Evolutionary conservation across 2,797 vertebrate species (phyloP).

Genomic region (Sebastes reedi): DNA sequence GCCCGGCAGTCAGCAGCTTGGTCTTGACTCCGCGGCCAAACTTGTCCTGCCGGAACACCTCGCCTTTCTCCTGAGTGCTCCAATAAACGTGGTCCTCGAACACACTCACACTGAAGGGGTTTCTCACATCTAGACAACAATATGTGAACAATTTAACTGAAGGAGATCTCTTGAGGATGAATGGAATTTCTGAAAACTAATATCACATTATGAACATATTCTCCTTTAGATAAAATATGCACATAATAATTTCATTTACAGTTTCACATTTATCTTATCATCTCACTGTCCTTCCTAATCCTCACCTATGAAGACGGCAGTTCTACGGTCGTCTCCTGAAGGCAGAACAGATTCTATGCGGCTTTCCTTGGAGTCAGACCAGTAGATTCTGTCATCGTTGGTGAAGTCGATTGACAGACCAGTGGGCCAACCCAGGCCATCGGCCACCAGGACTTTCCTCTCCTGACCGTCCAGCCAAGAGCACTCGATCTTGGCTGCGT

Average conservation of each 20-base stretch:
- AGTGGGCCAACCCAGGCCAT: conserved; percentile 90
- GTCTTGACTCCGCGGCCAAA: conserved; percentile 87
- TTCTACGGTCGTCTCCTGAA: conserved; percentile 86
- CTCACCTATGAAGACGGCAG: conserved; percentile 84
- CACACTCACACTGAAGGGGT: conserved; percentile 89
- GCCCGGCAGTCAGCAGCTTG: conserved; percentile 88
- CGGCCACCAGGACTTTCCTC: conserved; percentile 82
- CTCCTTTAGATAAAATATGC: background rate
- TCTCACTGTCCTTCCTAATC: background rate
- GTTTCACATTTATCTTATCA: background rate
- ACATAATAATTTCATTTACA: background rate
- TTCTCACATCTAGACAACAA: conserved; percentile 76
- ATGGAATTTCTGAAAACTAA: background rate
- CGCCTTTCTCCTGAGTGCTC: conserved; percentile 91
- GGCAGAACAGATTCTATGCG: conserved; percentile 89
- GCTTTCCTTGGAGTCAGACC: conserved; percentile 94
- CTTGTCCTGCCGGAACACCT: conserved; percentile 92
- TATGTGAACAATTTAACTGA: background rate
- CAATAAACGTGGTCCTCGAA: conserved; percentile 94
- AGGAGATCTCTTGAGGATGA: background rate
- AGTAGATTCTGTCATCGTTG: conserved; percentile 90
- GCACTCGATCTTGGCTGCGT: conserved; percentile 87
- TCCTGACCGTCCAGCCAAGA: conserved; percentile 93
- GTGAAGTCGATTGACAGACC: conserved; percentile 92
- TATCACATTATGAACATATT: background rate